Base-by-base conservation (phyloP, 37 sponge, comb jelly and placozoan genomes). In the Ianthella basta region DNA sequence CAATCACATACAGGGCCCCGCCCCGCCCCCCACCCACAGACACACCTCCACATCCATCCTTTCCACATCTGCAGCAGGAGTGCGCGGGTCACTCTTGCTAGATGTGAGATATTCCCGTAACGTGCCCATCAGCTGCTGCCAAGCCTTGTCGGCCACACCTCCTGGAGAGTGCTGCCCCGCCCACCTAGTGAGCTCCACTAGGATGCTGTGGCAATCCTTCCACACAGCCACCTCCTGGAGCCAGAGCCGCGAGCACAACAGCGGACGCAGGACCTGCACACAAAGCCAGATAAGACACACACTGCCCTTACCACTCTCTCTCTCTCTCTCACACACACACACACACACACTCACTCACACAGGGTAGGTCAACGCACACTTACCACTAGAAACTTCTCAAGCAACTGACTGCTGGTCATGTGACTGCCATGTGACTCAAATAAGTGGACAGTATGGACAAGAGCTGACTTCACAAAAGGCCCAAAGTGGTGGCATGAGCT, bases 401-500 rank as follows among this genome's bases (percentile, higher is more conserved):
- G 13, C 75, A 41, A 25, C 40, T 56, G 39, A 56, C 83, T 56
- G 59, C 39, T 41, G 30, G 56, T 16, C 57, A 75, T 20, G 4
- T 80, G 55, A 33, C 32, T 44, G 50, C 77, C 44, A 77, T 82
- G 82, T 15, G 86, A 64, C 54, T 81, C 23, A 56, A 77, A 86
- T 25, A 92, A 53, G 56, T 86, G 79, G 24, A 89, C 82, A 24
- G 89, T 72, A 39, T 88, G 80, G 6, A 55, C 32, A 56, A 80
- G 68, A 53, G 83, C 40, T 12, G 80, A 60, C 16, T 86, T 30
- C 8, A 84, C 79, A 70, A 92, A 86, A 0, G 92, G 86, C 0
- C 66, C 83, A 29, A 54, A 82, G 56, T 92, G 88, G 0, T 63
- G 56, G 0, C 61, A 54, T 4, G 29, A 30, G 14, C 59, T 13